Percentiles rank a stretch among this genome's conserved stretches.
These are phyloP conservation scores for Gibbula magus DNA, from an alignment of 2,888 invertebrate genomes.

Conservation along the genomic window DNA sequence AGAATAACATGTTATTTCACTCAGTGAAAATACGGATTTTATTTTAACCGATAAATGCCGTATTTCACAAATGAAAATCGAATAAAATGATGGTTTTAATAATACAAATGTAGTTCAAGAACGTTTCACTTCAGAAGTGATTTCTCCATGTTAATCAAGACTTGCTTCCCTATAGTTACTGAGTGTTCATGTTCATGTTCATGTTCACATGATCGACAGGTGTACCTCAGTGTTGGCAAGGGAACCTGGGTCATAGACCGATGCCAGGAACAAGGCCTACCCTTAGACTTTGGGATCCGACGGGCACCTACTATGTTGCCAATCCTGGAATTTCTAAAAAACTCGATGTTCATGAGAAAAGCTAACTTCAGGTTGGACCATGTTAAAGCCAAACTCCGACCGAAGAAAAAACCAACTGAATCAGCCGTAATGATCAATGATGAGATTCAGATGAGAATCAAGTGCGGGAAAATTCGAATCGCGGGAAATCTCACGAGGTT, in stretches of 20 bases:
- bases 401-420: not conserved
- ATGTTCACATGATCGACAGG: too few relatives aligned
- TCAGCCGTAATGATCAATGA: slow-evolving; percentile 47
- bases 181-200: too few relatives aligned
- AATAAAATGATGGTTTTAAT: too few relatives aligned
- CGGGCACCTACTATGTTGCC: not conserved
- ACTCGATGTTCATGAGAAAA: not conserved
- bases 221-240: not conserved
- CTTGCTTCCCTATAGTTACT: too few relatives aligned
- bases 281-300: not conserved
- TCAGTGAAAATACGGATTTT: too few relatives aligned
- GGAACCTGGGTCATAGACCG: not conserved
- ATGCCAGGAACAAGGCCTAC: not conserved
- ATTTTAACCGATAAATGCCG: too few relatives aligned
- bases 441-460: slow-evolving; percentile 51
- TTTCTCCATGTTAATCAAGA: too few relatives aligned
- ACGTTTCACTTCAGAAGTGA: too few relatives aligned
- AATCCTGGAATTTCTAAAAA: not conserved
- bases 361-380: slow-evolving; percentile 3
- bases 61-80: too few relatives aligned
- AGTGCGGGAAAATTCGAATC: slow-evolving; percentile 44
- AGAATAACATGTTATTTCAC: too few relatives aligned
- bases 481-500: slow-evolving; percentile 44
- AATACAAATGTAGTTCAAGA: too few relatives aligned
- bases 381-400: not conserved